A percentile compares a stretch with the other conserved stretches of the same genome.
These are phyloP conservation scores for Megathymus violae DNA, from an alignment of 1,140 invertebrate species.

Conservation along the genomic window DNA sequence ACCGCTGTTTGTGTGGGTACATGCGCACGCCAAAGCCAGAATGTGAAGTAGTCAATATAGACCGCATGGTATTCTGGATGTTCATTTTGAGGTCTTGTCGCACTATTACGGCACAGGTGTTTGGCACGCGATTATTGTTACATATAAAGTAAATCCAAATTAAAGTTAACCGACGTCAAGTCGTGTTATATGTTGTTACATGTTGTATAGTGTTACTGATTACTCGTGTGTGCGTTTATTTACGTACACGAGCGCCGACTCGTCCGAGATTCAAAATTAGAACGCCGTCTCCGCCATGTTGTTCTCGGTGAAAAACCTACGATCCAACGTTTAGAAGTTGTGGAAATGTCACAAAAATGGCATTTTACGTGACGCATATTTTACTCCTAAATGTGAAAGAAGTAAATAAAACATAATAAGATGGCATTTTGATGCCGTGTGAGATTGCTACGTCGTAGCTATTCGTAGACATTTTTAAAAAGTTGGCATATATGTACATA, in stretches of 20 bases:
- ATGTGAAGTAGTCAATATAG: constrained; percentile 53
- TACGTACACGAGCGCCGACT: constrained; percentile 82
- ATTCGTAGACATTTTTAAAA: constrained; percentile 15
- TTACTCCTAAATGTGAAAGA: background rate
- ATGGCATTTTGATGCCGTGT: background rate
- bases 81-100: constrained; percentile 37
- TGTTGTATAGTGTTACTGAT: constrained; percentile 79
- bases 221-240: constrained; percentile 82
- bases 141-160: constrained; percentile 38
- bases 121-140: constrained; percentile 3
- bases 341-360: constrained; percentile 62
- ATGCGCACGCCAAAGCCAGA: constrained; percentile 41
- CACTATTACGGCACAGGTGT: constrained; percentile 5
- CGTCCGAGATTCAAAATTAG: constrained; percentile 83
- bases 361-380: constrained; percentile 4
- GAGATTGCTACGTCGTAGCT: constrained; percentile 10
- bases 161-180: constrained; percentile 44
- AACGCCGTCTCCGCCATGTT: constrained; percentile 82
- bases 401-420: background rate
- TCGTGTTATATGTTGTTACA: constrained; percentile 51
- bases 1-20: constrained; percentile 71
- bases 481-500: background rate
- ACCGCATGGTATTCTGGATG: constrained; percentile 45
- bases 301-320: constrained; percentile 81
- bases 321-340: constrained; percentile 66